Evolutionary conservation across 2,797 vertebrate genomes (phyloP), one percentile per base, ranked within the genome.

Genomic region (Cynopterus sphinx): DNA sequence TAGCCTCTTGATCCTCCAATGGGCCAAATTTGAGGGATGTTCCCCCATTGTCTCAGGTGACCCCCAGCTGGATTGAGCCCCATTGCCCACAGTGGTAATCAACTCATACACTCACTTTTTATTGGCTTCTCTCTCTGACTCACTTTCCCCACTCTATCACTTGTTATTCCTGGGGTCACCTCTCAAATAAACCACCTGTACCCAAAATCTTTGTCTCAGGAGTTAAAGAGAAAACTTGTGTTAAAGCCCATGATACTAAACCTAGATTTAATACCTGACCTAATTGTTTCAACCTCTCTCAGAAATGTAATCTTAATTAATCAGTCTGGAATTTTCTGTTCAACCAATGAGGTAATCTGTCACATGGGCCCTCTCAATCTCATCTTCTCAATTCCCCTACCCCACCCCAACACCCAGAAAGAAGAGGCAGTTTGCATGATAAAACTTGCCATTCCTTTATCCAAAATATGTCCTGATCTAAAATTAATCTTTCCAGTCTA

Each of bases 61-160:
- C 84, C 36, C 51, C 67, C 39, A 57, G 31, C 0, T 17, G 22
- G 28, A 46, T 24, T 57, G 11, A 39, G 24, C 16, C 33, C 74
- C 33, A 11, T 10, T 67, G 49, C 21, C n/a, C 28, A 19, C 1
- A 6, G 11, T 51, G 61, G 33, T 61, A 33, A 71, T 63, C 71
- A 43, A 22, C 16, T 75, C 31, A 15, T 55, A 51, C 81, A 53
- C 26, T 46, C 28, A 59, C 19, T 12, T 19, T 88, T 63, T 53
- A 21, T 17, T 77, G 33, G 89, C 73, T 86, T 93, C 67, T 19
- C 41, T 96, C 65, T 36, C 21, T 39, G 43, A 36, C 78, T 97
- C 12, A 46, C 53, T 82, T 73, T 83, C 55, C 28, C 7, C 36
- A 12, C 41, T 79, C 11, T 77, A 79, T 96, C n/a, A 19, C 59